Base-by-base conservation (phyloP, 2,888 invertebrate species). In the Machimus atricapillus region DNA sequence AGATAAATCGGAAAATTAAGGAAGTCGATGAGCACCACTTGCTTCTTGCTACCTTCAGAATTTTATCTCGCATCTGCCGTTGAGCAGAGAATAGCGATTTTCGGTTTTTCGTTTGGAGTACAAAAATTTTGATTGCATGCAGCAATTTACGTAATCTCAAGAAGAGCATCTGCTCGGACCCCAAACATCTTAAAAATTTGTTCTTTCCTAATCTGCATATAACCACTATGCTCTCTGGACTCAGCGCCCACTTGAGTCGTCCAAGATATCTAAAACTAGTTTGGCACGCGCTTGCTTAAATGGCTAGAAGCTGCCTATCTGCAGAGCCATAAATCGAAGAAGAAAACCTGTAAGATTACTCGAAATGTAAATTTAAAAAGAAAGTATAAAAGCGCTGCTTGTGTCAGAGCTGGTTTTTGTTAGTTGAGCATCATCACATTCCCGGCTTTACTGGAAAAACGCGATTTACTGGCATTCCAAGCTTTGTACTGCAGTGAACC, bases 1-100 rank as follows among this genome's bases (percentile, higher is more conserved):
- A 3, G 27, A 66, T 66, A 34, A 82, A 82, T 58, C 58, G 83
- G 82, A 86, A 86, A 82, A 87, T 87, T 87, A 77, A 87, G 83
- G 82, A 87, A 87, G 86, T 87, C 58, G 86, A 66, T 78, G 82
- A 86, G 43, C 66, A 66, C 66, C 66, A 66, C 66, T 66, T 66
- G 66, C 23, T 19, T 66, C 66, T 14, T 79, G 40, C 81, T 74
- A 40, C 81, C 52, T 73, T 77, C 76, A 12, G 31, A 27, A 16
- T 73, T 40, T 37, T 58, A 37, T 19, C 74, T 66, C 19, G 85
- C 74, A 74, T 66, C 43, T 43, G 43, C 66, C 19, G 58, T 9
- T 56, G 82, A 9, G 19, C n/a, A 52, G n/a, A 66, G 66, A 66
- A 66, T 66, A 66, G 66, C 66, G 66, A 66, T 66, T 66, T 66